Evolutionary conservation across 2,888 invertebrate species (phyloP).

Genomic region (Archips crataeganus): DNA sequence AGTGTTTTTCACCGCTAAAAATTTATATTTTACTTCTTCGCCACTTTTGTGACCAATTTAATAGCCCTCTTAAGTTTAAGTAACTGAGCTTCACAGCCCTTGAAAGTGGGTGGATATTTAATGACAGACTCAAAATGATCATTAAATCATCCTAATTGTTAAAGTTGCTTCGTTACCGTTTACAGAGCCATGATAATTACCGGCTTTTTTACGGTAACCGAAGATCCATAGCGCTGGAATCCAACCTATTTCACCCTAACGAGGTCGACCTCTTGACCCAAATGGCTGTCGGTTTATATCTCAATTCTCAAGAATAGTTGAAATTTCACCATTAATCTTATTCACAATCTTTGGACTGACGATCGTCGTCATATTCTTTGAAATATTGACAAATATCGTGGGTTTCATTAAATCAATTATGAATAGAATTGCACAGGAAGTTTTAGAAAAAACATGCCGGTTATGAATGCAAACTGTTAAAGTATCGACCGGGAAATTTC

Average conservation of each 20-base stretch:
- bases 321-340: constrained; percentile 36
- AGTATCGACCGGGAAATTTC: too few species aligned
- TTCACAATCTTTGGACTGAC: constrained; percentile 25
- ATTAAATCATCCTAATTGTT: constrained; percentile 38
- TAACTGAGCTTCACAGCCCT: neutral
- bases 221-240: constrained; percentile 44
- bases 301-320: constrained; percentile 39
- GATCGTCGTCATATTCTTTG: constrained; percentile 20
- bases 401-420: constrained; percentile 1
- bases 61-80: neutral
- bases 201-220: constrained; percentile 49
- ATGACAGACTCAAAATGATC: constrained; percentile 28
- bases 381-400: constrained; percentile 12
- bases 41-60: neutral
- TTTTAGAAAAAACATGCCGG: neutral
- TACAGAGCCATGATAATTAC: constrained; percentile 47
- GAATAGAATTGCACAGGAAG: neutral
- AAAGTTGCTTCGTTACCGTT: constrained; percentile 43
- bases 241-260: constrained; percentile 42
- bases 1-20: neutral
- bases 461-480: too few species aligned
- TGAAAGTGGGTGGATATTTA: constrained; percentile 20
- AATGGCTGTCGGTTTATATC: constrained; percentile 42
- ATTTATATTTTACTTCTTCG: neutral
- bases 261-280: constrained; percentile 43